Percentiles rank a stretch among this genome's conserved stretches.
Evolutionary conservation across 2,797 vertebrate species (phyloP).

Genomic region (Coranthus polyacanthus): DNA sequence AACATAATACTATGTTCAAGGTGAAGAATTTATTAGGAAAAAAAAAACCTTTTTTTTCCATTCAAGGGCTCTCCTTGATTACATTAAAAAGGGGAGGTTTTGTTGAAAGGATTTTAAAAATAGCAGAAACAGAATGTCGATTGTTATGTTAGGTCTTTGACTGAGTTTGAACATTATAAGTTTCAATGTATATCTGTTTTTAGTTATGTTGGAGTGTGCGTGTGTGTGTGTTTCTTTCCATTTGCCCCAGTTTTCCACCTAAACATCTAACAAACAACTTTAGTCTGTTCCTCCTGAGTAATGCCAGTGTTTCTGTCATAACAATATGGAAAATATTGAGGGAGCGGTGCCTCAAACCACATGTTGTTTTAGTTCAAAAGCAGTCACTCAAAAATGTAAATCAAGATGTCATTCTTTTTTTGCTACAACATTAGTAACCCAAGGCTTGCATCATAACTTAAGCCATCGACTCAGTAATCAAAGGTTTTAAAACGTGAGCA

Average conservation of each 20-base stretch:
- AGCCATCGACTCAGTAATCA: conserved; percentile 1
- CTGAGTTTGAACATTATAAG: neutral
- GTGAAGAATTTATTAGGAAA: conserved; percentile 58
- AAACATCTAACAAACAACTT: conserved; percentile 29
- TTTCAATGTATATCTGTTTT: conserved; percentile 8
- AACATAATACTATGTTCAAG: conserved; percentile 57
- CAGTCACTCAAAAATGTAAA: conserved; percentile 14
- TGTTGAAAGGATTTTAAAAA: conserved; percentile 8
- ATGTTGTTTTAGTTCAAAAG: conserved; percentile 32
- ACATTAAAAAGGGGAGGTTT: conserved; percentile 23
- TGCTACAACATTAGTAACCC: conserved; percentile 13
- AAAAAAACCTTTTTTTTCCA: conserved; percentile 40
- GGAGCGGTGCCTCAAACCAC: conserved; percentile 38
- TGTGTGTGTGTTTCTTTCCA: conserved; percentile 9
- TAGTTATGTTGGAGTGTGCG: neutral
- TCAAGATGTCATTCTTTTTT: conserved; percentile 15
- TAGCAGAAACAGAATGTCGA: neutral
- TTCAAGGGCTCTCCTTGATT: conserved; percentile 42
- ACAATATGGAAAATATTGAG: conserved; percentile 35
- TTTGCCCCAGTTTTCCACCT: conserved; percentile 26
- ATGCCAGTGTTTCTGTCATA: conserved; percentile 22
- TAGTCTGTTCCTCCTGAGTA: conserved; percentile 6
- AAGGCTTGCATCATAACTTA: conserved; percentile 23
- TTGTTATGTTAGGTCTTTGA: neutral
- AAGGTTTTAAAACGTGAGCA: conserved; percentile 10